Percentiles rank a stretch among this genome's conserved stretches.
Conservation (phyloP, 2,888 invertebrate genomes). For the Ennomos quercinarius region DNA sequence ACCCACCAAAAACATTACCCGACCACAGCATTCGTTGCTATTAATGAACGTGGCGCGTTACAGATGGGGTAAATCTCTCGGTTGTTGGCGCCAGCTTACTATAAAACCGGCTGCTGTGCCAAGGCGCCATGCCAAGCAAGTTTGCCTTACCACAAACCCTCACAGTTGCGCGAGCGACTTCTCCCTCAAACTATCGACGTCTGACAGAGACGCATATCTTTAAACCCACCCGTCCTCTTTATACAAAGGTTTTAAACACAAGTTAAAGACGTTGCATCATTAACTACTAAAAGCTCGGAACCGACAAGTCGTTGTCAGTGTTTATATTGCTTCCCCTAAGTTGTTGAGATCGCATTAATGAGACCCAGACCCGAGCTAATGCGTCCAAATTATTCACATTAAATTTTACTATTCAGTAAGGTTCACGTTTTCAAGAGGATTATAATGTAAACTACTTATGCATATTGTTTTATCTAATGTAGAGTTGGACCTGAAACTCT, state of each 20-base stretch:
- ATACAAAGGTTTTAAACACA: slow-evolving; percentile 27
- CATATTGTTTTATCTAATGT: slow-evolving; percentile 14
- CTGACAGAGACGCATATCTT: slow-evolving; percentile 24
- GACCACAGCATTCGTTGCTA: slow-evolving; percentile 60
- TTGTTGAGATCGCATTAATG: slow-evolving; percentile 51
- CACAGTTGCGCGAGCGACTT: slow-evolving; percentile 21
- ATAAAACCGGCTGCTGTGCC: slow-evolving; percentile 68
- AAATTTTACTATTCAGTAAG: slow-evolving; percentile 53
- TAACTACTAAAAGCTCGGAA: slow-evolving; percentile 43
- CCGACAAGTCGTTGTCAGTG: slow-evolving; percentile 47
- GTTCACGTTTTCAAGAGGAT: slow-evolving; percentile 35
- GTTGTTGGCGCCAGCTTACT: slow-evolving; percentile 68
- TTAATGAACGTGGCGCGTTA: slow-evolving; percentile 64
- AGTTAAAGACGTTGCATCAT: slow-evolving; percentile 29
- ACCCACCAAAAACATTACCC: slow-evolving; percentile 60
- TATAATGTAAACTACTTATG: slow-evolving; percentile 20
- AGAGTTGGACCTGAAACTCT: neutral
- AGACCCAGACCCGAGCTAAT: slow-evolving; percentile 46
- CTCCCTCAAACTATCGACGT: slow-evolving; percentile 23
- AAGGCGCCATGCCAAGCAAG: slow-evolving; percentile 73
- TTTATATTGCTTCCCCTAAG: slow-evolving; percentile 52
- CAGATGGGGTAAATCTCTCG: slow-evolving; percentile 67
- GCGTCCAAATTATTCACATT: slow-evolving; percentile 52
- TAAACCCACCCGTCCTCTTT: slow-evolving; percentile 12
- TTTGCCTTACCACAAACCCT: slow-evolving; percentile 47